Evolutionary conservation across 1,140 invertebrate species (phyloP).

Genomic region (Babylonia areolata): DNA sequence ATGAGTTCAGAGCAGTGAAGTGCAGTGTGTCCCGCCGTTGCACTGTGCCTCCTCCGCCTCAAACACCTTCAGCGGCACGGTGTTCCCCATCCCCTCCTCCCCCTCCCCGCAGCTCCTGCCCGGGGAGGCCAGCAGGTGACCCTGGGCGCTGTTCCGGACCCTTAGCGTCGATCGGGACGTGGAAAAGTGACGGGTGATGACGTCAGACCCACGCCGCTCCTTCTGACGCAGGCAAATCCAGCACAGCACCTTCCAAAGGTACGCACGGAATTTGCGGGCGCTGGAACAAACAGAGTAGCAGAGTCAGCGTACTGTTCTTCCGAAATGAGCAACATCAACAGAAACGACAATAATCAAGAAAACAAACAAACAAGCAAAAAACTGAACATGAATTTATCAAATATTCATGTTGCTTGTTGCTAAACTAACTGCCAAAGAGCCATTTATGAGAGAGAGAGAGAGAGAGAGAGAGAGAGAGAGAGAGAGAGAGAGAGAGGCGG

Average conservation of each 20-base stretch:
- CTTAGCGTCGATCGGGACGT: background rate
- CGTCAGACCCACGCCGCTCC: background rate
- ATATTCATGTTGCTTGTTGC: too few species aligned
- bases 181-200: background rate
- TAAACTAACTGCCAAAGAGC: too few species aligned
- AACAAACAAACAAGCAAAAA: too few species aligned
- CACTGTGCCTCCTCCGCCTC: background rate
- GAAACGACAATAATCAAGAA: too few species aligned
- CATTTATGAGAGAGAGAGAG: too few species aligned
- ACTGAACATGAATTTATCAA: too few species aligned
- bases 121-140: background rate
- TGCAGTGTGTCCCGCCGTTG: background rate
- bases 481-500: background rate
- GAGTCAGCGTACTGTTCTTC: too few species aligned
- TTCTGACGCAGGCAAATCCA: background rate
- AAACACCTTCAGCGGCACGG: background rate
- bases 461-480: too few species aligned
- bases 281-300: conserved; percentile 15
- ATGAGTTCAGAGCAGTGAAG: background rate
- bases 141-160: background rate
- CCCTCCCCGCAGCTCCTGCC: background rate
- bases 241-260: conserved; percentile 24
- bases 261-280: conserved; percentile 31
- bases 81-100: background rate
- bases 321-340: too few species aligned